Evolutionary conservation across 92 coral and sea anemone genomes (phyloP).

Genomic region (Heliopora coerulea): DNA sequence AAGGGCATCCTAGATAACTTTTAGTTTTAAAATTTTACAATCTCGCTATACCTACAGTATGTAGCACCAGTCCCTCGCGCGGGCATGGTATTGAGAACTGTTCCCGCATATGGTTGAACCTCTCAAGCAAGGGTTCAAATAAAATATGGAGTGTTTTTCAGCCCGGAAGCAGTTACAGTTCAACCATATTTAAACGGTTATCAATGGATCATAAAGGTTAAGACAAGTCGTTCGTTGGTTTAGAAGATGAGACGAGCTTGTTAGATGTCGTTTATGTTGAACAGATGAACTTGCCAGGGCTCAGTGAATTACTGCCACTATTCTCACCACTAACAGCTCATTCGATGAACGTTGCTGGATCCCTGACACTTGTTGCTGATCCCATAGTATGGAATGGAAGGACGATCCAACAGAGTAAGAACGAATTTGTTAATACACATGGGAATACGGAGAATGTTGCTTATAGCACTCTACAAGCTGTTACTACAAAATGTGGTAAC

Average conservation of each 20-base stretch:
- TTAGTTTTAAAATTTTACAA: too few relatives aligned
- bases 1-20: too few relatives aligned
- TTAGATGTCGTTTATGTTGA: not conserved
- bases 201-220: not conserved
- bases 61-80: not conserved
- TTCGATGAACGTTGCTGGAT: not conserved
- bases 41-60: too few relatives aligned
- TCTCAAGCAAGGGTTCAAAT: not conserved
- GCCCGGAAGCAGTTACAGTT: not conserved
- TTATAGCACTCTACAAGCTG: not conserved
- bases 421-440: not conserved
- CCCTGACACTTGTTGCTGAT: conserved; percentile 2
- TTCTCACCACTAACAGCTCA: conserved; percentile 20
- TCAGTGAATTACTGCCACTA: conserved; percentile 11
- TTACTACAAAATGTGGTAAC: not conserved
- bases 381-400: not conserved
- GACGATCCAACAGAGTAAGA: not conserved
- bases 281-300: conserved; percentile 11
- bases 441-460: conserved; percentile 25
- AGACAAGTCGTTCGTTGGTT: not conserved
- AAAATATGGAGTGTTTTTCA: not conserved
- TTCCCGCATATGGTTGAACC: conserved; percentile 5
- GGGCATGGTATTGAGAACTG: not conserved
- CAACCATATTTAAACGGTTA: conserved; percentile 9
- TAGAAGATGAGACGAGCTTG: not conserved